Base-by-base conservation (phyloP, 2,888 invertebrate genomes). In the Chrysodeixis includens region DNA sequence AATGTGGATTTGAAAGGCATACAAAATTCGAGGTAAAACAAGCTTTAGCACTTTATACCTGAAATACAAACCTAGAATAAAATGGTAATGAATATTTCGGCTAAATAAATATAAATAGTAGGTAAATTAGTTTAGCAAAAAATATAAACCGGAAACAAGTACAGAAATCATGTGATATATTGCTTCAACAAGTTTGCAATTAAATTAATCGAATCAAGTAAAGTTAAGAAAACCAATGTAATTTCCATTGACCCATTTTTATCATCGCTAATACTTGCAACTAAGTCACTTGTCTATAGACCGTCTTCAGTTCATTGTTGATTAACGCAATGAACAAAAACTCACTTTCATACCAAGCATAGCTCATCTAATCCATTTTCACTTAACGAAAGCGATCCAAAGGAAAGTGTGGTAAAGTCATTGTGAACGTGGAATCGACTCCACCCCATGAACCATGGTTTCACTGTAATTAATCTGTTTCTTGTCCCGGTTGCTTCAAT, bases 391-490 rank as follows among this genome's bases (percentile, higher is more conserved):
- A 79, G 78, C 78, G 72, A 73, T 79, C 71, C 46, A 79, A 57
- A 44, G 72, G 85, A 85, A 85, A 85, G 86, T 85, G 83, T 83
- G 74, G 77, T 79, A 57, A 82, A 74, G 67, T 20, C 61, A 72
- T 81, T 79, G 81, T 80, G 74, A 66, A 70, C 72, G 69, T 73
- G 68, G 64, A 62, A 64, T 62, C 52, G 22, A 22, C 65, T 59
- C 56, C 67, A 74, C 67, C 76, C 76, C 66, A 68, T 61, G 69
- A 74, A 73, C 56, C 64, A 51, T 44, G 58, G 53, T 82, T 83
- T 82, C 80, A 67, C 71, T 60, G 56, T 58, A 61, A 81, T 79
- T 81, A 81, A 75, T 73, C 58, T 66, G 54, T 66, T 71, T 56
- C 69, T 69, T 69, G 66, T 68, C 40, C 20, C 49, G 22, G 20